These are phyloP conservation scores for Limnephilus rhombicus DNA, from an alignment of 2,888 invertebrate species.

Conservation along the genomic window DNA sequence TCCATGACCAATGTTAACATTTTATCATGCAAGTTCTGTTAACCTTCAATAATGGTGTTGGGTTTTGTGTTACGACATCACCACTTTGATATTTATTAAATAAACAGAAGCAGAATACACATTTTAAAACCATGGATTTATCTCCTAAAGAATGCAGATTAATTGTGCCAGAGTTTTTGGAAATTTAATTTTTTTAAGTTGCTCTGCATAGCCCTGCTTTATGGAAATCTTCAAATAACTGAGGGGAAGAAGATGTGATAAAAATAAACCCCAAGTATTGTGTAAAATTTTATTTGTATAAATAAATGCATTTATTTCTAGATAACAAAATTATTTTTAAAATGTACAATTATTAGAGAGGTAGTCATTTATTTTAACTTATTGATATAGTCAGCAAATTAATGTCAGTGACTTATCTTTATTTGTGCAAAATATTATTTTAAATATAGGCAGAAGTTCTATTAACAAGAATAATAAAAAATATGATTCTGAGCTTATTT, in stretches of 20 bases:
- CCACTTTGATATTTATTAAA: no score
- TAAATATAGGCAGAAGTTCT: conserved; percentile 22
- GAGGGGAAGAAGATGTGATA: not conserved
- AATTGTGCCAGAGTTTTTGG: no score
- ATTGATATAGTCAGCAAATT: not conserved
- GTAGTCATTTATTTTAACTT: conserved; percentile 50
- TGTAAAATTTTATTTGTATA: conserved; percentile 57
- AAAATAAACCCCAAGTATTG: not conserved
- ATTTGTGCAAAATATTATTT: conserved; percentile 19
- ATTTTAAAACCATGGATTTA: no score
- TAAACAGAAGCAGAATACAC: no score
- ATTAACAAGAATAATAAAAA: conserved; percentile 4
- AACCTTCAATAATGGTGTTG: no score
- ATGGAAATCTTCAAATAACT: not conserved
- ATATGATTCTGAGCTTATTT: conserved; percentile 21
- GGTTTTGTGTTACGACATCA: no score
- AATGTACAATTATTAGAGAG: conserved; percentile 69
- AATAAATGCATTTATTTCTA: conserved; percentile 56
- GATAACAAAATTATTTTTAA: conserved; percentile 74
- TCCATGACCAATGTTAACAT: no score
- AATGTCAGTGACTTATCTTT: not conserved
- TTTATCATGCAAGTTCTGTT: no score
- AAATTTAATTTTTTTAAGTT: no score
- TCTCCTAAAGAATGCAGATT: no score
- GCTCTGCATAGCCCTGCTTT: not conserved